phyloP scores from a whole-genome alignment of 1,140 invertebrate genomes.

The Cherax destructor region DNA sequence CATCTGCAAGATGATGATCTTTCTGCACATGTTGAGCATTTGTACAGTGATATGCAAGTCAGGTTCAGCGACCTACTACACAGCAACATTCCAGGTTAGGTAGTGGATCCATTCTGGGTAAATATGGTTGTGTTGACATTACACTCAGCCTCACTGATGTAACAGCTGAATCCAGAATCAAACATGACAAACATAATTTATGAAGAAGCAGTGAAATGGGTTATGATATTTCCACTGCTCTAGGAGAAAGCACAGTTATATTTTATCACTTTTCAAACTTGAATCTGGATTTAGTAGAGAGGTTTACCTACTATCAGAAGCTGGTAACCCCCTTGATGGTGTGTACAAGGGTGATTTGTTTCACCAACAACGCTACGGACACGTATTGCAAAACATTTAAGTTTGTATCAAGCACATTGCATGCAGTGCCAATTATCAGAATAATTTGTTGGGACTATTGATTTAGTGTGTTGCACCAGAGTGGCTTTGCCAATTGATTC shows the following conservation, averaged over 20 bases:
- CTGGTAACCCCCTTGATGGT: neutral
- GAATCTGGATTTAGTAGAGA: neutral
- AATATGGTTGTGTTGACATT: no score
- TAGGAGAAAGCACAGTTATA: neutral
- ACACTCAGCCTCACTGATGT: no score
- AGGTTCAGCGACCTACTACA: no score
- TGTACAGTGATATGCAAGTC: neutral
- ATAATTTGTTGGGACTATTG: no score
- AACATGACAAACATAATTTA: neutral
- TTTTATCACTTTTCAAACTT: neutral
- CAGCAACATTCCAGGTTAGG: no score
- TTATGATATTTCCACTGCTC: neutral
- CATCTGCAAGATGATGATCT: constrained; percentile 4
- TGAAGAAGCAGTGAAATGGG: neutral
- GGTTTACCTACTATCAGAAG: constrained; percentile 8
- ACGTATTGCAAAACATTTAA: neutral
- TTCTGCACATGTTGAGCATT: neutral
- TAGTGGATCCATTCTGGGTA: no score
- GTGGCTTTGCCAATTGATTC: no score
- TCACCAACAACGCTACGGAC: neutral
- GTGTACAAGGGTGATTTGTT: neutral
- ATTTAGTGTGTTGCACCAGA: no score
- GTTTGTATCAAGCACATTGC: neutral
- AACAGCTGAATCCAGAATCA: no score
- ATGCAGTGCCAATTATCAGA: neutral